phyloP scores from a whole-genome alignment of 2,113 vertebrate genomes.

The Lepisosteus oculatus region DNA sequence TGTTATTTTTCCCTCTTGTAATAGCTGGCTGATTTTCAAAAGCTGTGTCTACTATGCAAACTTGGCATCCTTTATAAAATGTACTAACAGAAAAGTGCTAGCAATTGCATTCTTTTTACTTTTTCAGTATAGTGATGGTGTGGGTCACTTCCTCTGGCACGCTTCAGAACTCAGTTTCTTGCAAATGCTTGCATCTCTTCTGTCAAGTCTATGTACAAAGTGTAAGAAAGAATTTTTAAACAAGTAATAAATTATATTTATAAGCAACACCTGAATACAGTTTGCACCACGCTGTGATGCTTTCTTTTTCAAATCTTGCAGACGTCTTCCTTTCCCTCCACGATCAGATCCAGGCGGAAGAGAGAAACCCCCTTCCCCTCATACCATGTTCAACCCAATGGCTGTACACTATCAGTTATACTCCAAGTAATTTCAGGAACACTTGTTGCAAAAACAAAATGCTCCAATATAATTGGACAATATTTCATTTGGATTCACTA shows the following conservation, averaged over 20 bases:
- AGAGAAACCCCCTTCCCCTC: too few species aligned
- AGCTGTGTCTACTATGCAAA: conserved; percentile 96
- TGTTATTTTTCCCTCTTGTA: conserved; percentile 56
- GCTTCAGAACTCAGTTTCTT: conserved; percentile 72
- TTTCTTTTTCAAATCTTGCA: too few species aligned
- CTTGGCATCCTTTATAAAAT: conserved; percentile 75
- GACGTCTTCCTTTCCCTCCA: too few species aligned
- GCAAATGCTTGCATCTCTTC: conserved; percentile 85
- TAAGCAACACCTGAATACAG: conserved; percentile 77
- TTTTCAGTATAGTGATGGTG: conserved; percentile 67
- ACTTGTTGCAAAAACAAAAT: too few species aligned
- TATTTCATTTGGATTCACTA: too few species aligned
- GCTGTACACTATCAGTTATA: too few species aligned
- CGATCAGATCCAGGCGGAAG: too few species aligned
- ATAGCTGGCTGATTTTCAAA: conserved; percentile 60
- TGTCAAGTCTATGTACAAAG: conserved; percentile 87
- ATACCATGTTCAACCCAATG: too few species aligned
- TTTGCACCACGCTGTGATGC: neutral
- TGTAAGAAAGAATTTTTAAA: conserved; percentile 99
- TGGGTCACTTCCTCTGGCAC: conserved; percentile 74
- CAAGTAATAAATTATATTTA: conserved; percentile 99
- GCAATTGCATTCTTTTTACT: conserved; percentile 63
- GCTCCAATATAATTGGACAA: too few species aligned
- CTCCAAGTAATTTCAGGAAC: too few species aligned
- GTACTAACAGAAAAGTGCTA: conserved; percentile 68